Evolutionary conservation across 2,797 vertebrate genomes (phyloP), one percentile per base, ranked within the genome.

Genomic region (Peromyscus melanophrys): DNA sequence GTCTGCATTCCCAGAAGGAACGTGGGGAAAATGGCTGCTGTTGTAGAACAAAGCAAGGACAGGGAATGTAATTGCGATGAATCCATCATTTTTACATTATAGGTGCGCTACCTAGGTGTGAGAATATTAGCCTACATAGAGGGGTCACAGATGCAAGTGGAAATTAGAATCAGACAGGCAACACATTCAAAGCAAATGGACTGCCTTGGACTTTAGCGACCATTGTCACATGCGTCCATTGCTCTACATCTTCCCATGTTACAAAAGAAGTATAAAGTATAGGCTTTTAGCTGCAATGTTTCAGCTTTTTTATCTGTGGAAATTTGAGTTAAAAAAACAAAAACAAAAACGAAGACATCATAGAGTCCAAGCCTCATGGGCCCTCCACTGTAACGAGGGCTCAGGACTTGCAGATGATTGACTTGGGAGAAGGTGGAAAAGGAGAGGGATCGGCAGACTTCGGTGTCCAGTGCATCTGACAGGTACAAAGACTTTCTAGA

Each of bases 391-490:
- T 73, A 73, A 76, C 4, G 14, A 85, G 69, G 92, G 52, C 14
- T 92, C 61, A 43, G 55, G 88, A 71, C 69, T 81, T 55, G 21
- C 13, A 61, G 57, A 69, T 77, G 61, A 61, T 55, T 93, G 52
- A 4, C n/a, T 31, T 7, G 25, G 34, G 43, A 49, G 25, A 27
- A 43, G 52, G 40, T 37, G 49, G 52, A 6, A 75, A 46, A 61
- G 25, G 4, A 34, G 3, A 80, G 31, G 12, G 29, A 77, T 43
- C 46, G 61, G 89, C 29, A 92, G n/a, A 59, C 6, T 73, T 94
- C n/a, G 43, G 10, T 57, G 91, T 57, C 86, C 89, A 93, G 52
- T 49, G 37, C 12, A 92, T 87, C 77, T 90, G 75, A 69, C 87
- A 69, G 59, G 23, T 46, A 94, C 75, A 90, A 95, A 94, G 27